Evolutionary conservation across 2,113 vertebrate genomes (phyloP), one percentile per base, ranked within the genome.

Genomic region (Albula glossodonta): DNA sequence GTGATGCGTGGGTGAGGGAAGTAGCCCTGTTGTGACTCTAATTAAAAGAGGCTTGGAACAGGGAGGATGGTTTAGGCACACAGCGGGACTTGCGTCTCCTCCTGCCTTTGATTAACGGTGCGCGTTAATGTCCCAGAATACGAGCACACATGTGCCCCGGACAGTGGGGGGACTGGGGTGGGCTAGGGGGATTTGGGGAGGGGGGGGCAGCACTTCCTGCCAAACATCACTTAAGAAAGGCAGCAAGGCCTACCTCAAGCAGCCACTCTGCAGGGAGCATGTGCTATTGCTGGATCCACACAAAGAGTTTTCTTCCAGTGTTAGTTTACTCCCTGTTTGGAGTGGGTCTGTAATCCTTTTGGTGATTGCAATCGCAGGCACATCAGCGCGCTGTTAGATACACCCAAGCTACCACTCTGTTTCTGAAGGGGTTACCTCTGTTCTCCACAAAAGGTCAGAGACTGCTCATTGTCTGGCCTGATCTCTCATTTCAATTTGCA

Each of bases 41-140:
- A 98, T 98, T 97, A 98, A 97, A 96, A 96, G 95, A 91, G 91
- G 88, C 92, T 94, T 91, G 92, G 93, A 92, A 94, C 96, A 91
- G 96, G 96, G 96, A 95, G 91, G 92, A 93, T 92, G 90, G 91
- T 90, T 92, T 89, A 91, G 91, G 90, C 88, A 80, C 92, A 94
- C 96, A 96, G 94, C 91, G 85, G 94, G 95, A 95, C 91, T 90
- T 91, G 90, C 94, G 93, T 92, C 93, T 94, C 90, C 91, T 17
- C 86, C 88, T 87, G 91, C 92, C 94, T 95, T 95, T 97, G 96
- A 97, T 97, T 97, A 96, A 95, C 94, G 91, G 91, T 91, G 94
- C 91, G 90, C 90, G 87, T 87, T 92, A 92, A 94, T 92, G 86
- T 91, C 90, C 79, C 49, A 80, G 83, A 92, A 91, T 90, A 70